A percentile compares a stretch with the other conserved stretches of the same genome.
Conservation (phyloP, 2,888 invertebrate genomes). For the Lasioglossum vierecki region DNA sequence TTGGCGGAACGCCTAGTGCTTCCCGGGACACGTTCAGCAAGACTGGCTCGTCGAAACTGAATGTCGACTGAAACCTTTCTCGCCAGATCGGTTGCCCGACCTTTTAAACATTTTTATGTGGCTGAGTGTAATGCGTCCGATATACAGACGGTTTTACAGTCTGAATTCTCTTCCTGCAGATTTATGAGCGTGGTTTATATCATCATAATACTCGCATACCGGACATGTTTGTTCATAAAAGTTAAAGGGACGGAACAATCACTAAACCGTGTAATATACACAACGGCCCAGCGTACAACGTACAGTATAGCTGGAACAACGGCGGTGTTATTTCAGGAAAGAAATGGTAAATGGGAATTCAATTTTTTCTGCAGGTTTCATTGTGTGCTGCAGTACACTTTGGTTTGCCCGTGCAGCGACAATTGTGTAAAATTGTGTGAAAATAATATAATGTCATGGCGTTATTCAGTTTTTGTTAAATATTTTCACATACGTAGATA, state of each 20-base stretch:
- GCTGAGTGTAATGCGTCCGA: background rate
- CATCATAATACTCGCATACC: background rate
- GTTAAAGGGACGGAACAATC: background rate
- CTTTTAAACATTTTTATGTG: slow-evolving; percentile 1
- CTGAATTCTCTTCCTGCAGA: background rate
- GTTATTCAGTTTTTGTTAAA: background rate
- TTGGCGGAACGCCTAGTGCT: background rate
- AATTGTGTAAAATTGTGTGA: background rate
- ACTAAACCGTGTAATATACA: background rate
- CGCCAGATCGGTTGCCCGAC: background rate
- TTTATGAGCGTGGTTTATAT: background rate
- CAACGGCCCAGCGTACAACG: background rate
- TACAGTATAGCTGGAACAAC: background rate
- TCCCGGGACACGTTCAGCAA: background rate
- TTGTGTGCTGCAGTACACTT: background rate
- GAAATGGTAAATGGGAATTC: background rate
- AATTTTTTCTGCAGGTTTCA: background rate
- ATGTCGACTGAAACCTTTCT: background rate
- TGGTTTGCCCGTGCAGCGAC: background rate
- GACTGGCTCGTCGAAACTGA: slow-evolving; percentile 3
- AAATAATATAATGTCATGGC: background rate
- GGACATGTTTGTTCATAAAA: background rate
- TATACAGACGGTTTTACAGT: background rate
- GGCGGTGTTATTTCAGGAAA: background rate
- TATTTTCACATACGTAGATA: background rate